Evolutionary conservation across 2,888 invertebrate species (phyloP), one percentile per base, ranked within the genome.

Genomic region (Archips crataeganus): DNA sequence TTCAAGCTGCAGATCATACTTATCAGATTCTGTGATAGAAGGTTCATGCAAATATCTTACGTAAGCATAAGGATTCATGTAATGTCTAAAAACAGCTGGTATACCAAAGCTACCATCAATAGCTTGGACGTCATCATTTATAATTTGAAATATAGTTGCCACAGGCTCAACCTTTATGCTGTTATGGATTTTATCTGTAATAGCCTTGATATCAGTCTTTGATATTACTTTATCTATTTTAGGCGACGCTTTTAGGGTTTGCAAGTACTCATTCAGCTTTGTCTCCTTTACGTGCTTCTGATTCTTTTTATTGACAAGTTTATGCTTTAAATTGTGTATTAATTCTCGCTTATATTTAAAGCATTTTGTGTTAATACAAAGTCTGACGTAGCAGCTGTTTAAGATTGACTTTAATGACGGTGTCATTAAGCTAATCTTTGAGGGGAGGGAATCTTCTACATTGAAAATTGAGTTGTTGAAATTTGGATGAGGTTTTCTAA

Each of bases 1-100:
- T 75, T 91, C 83, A 0, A 93, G 63, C 42, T 87, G 87, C 3
- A 92, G 73, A 74, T 92, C 89, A 65, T 85, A 85, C 9, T 80
- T 75, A 0, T 66, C 11, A 8, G 70, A 9, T 10, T 15, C 45
- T 59, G 2, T 51, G 0, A 76, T 59, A 3, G 81, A 77, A 0
- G 88, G 84, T 1, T 80, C 75, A 5, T 76, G 84, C 39, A 91
- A 78, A 75, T 88, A 86, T 71, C 92, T 79, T 0, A 86, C 78
- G 51, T 90, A 92, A 0, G 84, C 81, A 77, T 86, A 84, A 42
- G 80, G 82, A 36, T 77, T 87, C 0, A 81, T 77, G 59, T 79
- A 78, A 10, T 74, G 78, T 8, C 80, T 76, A 47, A 84, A 88
- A 0, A 4, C 66, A 0, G 75, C 72, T 0, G 82, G 83, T 0